These are phyloP conservation scores for Mustela nigripes DNA, from an alignment of 2,113 vertebrate species.

Conservation along the genomic window DNA sequence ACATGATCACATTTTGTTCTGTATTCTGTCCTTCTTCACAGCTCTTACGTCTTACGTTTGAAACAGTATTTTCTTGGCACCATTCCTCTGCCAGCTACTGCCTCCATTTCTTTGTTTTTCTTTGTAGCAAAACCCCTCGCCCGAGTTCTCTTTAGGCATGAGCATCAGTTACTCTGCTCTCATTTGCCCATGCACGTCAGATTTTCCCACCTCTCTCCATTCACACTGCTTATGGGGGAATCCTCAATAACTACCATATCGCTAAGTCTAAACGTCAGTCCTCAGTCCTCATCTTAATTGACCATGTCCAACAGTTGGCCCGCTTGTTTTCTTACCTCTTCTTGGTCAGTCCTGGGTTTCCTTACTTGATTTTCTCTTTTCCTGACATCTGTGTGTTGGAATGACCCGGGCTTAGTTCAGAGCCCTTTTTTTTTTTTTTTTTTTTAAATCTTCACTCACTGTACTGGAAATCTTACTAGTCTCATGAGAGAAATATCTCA, in stretches of 20 bases:
- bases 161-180: not conserved
- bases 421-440: not conserved
- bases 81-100: not conserved
- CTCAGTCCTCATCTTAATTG: not conserved
- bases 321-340: not conserved
- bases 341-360: not conserved
- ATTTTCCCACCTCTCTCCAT: not conserved
- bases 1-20: not conserved
- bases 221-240: not conserved
- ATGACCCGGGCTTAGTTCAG: accelerated
- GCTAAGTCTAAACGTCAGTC: too few relatives aligned
- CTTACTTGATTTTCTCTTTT: not conserved
- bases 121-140: not conserved
- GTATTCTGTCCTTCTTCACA: not conserved
- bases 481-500: not conserved
- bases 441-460: not conserved
- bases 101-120: not conserved
- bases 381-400: not conserved
- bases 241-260: accelerated
- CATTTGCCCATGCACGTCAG: accelerated
- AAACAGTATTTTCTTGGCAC: not conserved
- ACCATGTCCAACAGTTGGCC: too few relatives aligned
- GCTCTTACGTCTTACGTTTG: not conserved
- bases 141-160: not conserved
- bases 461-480: not conserved